Conservation (phyloP, 2,113 vertebrate species). For the Etheostoma spectabile region DNA sequence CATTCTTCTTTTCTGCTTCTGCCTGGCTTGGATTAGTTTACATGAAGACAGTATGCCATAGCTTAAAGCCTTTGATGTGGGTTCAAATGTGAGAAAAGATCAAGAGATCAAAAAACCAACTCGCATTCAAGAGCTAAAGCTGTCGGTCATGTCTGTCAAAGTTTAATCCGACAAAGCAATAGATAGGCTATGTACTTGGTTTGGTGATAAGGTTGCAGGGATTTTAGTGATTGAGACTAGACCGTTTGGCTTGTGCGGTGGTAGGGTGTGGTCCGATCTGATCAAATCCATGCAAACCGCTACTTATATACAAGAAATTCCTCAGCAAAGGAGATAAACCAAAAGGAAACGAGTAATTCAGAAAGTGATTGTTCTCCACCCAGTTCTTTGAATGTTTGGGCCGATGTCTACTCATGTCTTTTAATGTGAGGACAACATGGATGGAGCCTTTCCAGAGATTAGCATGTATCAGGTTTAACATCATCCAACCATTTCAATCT, state of each 20-base stretch:
- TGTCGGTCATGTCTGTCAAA: conserved; percentile 54
- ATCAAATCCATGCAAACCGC: conserved; percentile 53
- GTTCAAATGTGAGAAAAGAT: conserved; percentile 67
- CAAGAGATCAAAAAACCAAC: conserved; percentile 61
- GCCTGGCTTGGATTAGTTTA: conserved; percentile 61
- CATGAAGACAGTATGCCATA: conserved; percentile 49
- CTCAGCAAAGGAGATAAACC: conserved; percentile 48
- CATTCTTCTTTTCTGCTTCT: conserved; percentile 50
- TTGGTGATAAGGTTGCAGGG: conserved; percentile 43
- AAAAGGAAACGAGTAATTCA: conserved; percentile 61
- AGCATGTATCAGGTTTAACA: conserved; percentile 33
- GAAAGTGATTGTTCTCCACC: conserved; percentile 46
- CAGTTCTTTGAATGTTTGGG: conserved; percentile 52
- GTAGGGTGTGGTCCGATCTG: conserved; percentile 45
- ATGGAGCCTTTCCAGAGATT: conserved; percentile 29
- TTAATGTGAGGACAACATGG: conserved; percentile 19
- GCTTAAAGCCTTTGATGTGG: conserved; percentile 65
- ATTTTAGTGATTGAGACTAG: conserved; percentile 9
- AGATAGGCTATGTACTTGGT: conserved; percentile 18
- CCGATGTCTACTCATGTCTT: conserved; percentile 28
- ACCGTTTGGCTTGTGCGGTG: conserved; percentile 25
- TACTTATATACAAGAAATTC: conserved; percentile 53
- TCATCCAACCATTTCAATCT: conserved; percentile 10
- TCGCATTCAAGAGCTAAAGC: conserved; percentile 50
- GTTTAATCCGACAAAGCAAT: conserved; percentile 41